These are phyloP conservation scores for Meles meles DNA, from an alignment of 2,113 vertebrate species.

Conservation along the genomic window DNA sequence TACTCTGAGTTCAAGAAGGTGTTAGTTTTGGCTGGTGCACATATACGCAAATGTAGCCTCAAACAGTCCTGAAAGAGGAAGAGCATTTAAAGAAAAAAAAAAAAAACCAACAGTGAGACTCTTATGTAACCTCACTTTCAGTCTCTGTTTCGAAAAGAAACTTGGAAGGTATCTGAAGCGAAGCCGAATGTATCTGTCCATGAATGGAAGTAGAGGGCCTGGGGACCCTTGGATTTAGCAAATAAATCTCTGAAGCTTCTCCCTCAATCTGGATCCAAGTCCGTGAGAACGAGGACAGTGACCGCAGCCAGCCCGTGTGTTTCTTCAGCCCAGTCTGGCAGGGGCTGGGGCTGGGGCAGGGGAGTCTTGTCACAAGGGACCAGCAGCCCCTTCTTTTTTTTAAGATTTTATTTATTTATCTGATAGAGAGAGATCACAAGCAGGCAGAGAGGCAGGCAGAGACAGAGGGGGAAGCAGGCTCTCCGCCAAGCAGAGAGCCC, in stretches of 20 bases:
- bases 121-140: neutral
- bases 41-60: neutral
- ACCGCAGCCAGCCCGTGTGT: neutral
- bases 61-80: neutral
- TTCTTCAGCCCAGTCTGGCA: neutral
- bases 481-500: too few relatives aligned
- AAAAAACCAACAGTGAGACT: neutral
- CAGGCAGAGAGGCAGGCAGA: too few relatives aligned
- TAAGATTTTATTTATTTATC: too few relatives aligned
- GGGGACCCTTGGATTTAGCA: neutral
- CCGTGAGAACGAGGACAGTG: neutral
- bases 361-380: neutral
- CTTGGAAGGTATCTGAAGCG: neutral
- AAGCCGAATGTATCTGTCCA: neutral
- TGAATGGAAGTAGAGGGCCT: neutral
- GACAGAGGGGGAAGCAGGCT: too few relatives aligned
- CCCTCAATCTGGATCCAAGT: neutral
- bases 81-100: neutral
- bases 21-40: neutral
- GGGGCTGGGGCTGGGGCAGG: neutral
- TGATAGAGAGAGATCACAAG: too few relatives aligned
- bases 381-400: too few relatives aligned
- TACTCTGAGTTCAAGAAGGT: neutral
- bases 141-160: conserved; percentile 41
- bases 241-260: neutral